A percentile compares a stretch with the other conserved stretches of the same genome.
phyloP scores from a whole-genome alignment of 2,797 vertebrate genomes.

The Microtus agrestis region DNA sequence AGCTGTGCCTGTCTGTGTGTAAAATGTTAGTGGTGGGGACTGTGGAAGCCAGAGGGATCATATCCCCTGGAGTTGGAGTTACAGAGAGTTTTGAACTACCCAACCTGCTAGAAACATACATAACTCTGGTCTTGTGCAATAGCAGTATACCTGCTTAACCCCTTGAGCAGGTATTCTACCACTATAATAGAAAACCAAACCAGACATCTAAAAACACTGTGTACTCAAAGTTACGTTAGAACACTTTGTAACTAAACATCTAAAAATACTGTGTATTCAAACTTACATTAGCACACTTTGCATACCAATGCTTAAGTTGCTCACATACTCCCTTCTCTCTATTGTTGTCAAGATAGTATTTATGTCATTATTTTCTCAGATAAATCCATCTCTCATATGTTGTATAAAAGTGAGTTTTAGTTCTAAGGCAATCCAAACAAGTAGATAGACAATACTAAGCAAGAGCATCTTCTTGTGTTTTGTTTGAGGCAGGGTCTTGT shows the following conservation, averaged over 20 bases:
- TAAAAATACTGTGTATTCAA: background rate
- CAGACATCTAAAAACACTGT: background rate
- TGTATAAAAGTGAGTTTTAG: background rate
- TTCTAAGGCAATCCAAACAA: constrained; percentile 1
- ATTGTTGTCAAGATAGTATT: background rate
- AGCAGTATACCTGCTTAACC: background rate
- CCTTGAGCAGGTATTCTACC: background rate
- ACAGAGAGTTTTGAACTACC: background rate
- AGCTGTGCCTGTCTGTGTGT: background rate
- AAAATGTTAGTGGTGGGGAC: too few relatives aligned
- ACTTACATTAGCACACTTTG: background rate
- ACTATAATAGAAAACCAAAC: background rate
- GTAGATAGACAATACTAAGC: background rate
- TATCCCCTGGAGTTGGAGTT: background rate
- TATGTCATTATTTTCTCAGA: constrained; percentile 10
- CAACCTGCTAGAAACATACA: background rate
- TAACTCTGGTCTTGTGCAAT: background rate
- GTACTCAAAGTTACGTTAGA: background rate
- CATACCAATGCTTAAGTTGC: background rate
- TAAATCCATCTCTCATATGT: background rate
- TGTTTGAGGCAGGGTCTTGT: background rate
- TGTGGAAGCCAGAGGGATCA: background rate
- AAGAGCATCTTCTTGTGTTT: background rate
- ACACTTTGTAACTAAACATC: background rate
- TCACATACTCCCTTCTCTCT: constrained; percentile 23